Base-by-base conservation (phyloP, 1,140 invertebrate species). In the Drosophila tropicalis region DNA sequence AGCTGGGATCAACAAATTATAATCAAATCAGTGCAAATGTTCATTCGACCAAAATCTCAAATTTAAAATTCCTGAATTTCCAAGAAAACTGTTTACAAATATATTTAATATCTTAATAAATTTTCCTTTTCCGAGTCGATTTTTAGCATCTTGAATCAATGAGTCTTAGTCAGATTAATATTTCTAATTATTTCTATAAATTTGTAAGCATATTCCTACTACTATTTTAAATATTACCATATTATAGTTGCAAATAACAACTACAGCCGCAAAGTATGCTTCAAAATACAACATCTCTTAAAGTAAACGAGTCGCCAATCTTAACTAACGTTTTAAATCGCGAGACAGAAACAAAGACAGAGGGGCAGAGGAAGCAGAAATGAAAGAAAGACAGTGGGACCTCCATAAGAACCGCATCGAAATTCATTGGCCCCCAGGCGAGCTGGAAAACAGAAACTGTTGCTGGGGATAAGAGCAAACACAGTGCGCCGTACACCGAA, bases 391-490 rank as follows among this genome's bases (percentile, higher is more conserved):
- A 51, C 19, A 51, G 44, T 51, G 17, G 19, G 4, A 17, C 44
- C 44, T 51, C 44, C 17, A 51, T 51, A 22, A 51, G 13, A 55
- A 41, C 34, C 29, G 32, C 44, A 34, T 40, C 40, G 64, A 55
- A 57, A 55, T 61, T 51, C 17, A 19, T 56, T 32, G 25, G n/a
- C n/a, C 40, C 54, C 15, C 57, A 47, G 13, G 22, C 40, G 32
- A 12, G 44, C 17, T 17, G 17, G 17, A 36, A 22, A 36, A 29
- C 13, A 32, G 44, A 58, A 41, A 41, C 29, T 67, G 19, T 10
- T 40, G 39, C 29, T n/a, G 60, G 15, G 34, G 62, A 67, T 62
- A 55, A 40, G 44, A 60, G 66, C 72, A 70, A 70, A 66, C 68
- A 72, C 44, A 19, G 44, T 6, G 44, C 17, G 17, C 17, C 44